Conservation (phyloP, 2,797 vertebrate genomes). For the Taeniopygia guttata region DNA sequence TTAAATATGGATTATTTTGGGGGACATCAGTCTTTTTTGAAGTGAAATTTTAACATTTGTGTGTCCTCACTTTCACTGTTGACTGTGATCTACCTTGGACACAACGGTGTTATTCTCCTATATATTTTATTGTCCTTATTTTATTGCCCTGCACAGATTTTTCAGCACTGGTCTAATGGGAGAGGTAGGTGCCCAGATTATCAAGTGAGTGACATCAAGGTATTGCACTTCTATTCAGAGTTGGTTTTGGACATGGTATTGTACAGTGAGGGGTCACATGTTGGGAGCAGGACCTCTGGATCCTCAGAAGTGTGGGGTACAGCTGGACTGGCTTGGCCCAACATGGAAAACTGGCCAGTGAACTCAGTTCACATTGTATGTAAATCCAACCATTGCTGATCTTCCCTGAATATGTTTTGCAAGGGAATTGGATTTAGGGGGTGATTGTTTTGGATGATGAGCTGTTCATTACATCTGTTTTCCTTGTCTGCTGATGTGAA, state of each 20-base stretch:
- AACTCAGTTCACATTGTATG: background rate
- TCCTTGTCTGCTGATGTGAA: constrained; percentile 56
- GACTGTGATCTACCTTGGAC: background rate
- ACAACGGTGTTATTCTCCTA: background rate
- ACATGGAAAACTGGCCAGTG: background rate
- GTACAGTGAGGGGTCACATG: accelerated
- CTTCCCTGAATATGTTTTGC: background rate
- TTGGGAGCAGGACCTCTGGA: background rate
- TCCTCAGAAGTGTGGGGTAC: background rate
- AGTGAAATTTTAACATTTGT: background rate
- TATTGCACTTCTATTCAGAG: background rate
- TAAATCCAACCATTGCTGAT: background rate
- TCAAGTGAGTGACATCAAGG: background rate
- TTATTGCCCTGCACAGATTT: background rate
- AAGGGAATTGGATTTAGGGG: background rate
- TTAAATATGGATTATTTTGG: background rate
- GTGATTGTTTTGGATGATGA: constrained; percentile 59
- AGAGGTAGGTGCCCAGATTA: background rate
- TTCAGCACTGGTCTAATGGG: background rate
- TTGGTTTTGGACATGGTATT: background rate
- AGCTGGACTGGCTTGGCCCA: background rate
- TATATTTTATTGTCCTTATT: background rate
- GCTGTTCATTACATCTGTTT: constrained; percentile 57
- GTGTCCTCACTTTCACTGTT: background rate
- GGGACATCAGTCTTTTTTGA: background rate